phyloP scores from a whole-genome alignment of 2,888 invertebrate species.

The Poecilobothrus nobilitatus region DNA sequence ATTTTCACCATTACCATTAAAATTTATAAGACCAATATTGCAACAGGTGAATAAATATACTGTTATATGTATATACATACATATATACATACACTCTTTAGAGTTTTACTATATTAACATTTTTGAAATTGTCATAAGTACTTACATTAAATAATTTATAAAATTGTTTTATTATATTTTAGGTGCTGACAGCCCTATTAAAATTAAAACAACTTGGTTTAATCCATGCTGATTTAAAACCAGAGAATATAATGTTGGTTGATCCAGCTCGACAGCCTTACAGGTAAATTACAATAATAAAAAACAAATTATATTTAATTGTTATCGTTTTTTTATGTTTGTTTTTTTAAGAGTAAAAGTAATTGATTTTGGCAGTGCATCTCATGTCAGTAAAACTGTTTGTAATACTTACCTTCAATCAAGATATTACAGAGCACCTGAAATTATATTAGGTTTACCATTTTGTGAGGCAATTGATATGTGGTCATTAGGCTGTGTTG shows the following conservation, averaged over 20 bases:
- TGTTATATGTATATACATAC: no score
- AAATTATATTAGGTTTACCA: conserved; percentile 93
- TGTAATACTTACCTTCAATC: conserved; percentile 99
- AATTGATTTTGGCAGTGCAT: conserved; percentile 99
- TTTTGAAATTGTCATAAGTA: neutral
- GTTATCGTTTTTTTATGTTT: neutral
- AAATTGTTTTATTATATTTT: conserved; percentile 8
- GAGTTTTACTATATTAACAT: conserved; percentile 7
- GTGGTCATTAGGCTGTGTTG: conserved; percentile 99
- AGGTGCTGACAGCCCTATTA: conserved; percentile 58
- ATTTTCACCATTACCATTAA: conserved; percentile 96
- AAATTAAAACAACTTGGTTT: conserved; percentile 84
- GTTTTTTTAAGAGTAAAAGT: conserved; percentile 75
- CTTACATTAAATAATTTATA: neutral
- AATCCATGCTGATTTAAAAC: conserved; percentile 99
- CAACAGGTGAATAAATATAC: conserved; percentile 69
- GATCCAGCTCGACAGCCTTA: conserved; percentile 97
- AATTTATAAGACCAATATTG: conserved; percentile 96
- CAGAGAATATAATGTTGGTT: conserved; percentile 99
- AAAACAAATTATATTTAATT: no score
- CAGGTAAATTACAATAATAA: conserved; percentile 31
- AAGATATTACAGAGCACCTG: conserved; percentile 95
- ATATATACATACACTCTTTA: no score
- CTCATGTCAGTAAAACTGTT: conserved; percentile 98
- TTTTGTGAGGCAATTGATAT: conserved; percentile 99